Evolutionary conservation across 2,113 vertebrate species (phyloP).

Genomic region (Eira barbara): DNA sequence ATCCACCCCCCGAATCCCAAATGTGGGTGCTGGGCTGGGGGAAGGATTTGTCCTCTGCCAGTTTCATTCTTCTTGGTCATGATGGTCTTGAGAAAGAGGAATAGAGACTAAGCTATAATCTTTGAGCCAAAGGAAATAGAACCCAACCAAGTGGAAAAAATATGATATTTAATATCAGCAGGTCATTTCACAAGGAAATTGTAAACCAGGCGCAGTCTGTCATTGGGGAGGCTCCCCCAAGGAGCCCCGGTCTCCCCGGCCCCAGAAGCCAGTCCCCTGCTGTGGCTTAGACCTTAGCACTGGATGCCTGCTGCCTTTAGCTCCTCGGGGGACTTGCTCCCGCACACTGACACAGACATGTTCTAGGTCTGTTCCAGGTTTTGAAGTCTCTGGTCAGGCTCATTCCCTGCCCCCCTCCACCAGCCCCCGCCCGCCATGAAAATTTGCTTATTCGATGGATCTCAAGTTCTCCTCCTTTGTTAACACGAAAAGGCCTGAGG

Average conservation of each 20-base stretch:
- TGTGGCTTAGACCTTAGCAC: fast-evolving
- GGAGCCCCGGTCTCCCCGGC: neutral
- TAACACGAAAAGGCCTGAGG: neutral
- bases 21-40: neutral
- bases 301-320: neutral
- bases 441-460: neutral
- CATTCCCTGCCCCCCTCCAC: neutral
- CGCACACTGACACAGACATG: neutral
- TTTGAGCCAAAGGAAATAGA: conserved; percentile 42
- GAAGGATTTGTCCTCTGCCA: neutral
- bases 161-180: neutral
- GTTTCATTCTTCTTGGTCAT: neutral
- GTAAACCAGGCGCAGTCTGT: neutral
- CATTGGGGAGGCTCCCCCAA: neutral
- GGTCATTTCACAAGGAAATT: neutral
- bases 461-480: neutral
- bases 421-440: neutral
- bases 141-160: conserved; percentile 51
- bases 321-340: neutral
- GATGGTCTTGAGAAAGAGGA: neutral
- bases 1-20: neutral
- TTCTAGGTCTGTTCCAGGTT: neutral
- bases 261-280: neutral
- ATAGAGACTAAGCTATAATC: neutral
- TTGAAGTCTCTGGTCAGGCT: neutral